phyloP scores from a whole-genome alignment of 2,797 vertebrate species.

The Erpetoichthys calabaricus region DNA sequence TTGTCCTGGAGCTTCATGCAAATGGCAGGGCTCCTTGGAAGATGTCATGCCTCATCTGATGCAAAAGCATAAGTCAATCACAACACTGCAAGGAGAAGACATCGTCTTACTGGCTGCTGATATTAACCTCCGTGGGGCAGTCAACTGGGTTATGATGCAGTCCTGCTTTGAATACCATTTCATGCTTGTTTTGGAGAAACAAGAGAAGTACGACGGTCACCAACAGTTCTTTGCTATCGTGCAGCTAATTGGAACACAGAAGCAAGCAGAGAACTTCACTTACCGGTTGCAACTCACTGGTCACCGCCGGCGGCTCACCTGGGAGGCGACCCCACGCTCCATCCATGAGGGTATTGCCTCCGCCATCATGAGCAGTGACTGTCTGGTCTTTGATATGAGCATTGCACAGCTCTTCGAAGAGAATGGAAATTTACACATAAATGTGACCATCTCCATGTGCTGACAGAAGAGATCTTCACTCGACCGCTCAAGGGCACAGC shows the following conservation, averaged over 20 bases:
- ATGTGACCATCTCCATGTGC: conserved; percentile 68
- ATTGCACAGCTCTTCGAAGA: conserved; percentile 68
- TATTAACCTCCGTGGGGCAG: conserved; percentile 64
- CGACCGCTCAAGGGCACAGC: too few relatives aligned
- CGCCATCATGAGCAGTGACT: conserved; percentile 68
- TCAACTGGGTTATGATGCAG: conserved; percentile 72
- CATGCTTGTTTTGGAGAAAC: conserved; percentile 64
- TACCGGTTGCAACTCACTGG: conserved; percentile 61
- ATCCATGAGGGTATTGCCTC: conserved; percentile 65
- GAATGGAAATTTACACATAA: conserved; percentile 67
- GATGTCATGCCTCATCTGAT: conserved; percentile 64
- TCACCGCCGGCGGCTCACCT: conserved; percentile 62
- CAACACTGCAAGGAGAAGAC: conserved; percentile 61
- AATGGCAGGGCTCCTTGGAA: conserved; percentile 63
- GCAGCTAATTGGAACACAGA: conserved; percentile 65
- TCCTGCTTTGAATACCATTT: conserved; percentile 68
- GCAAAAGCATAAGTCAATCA: conserved; percentile 65
- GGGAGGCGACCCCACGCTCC: conserved; percentile 61
- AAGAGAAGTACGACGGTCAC: conserved; percentile 63
- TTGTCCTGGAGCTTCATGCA: conserved; percentile 58
- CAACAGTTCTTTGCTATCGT: conserved; percentile 67
- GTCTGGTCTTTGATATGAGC: conserved; percentile 65
- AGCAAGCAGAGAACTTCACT: conserved; percentile 64
- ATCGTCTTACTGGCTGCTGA: conserved; percentile 64
- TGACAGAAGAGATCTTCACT: conserved; percentile 27